phyloP scores from a whole-genome alignment of 1,140 invertebrate species.

The Hydropsyche tenuis region DNA sequence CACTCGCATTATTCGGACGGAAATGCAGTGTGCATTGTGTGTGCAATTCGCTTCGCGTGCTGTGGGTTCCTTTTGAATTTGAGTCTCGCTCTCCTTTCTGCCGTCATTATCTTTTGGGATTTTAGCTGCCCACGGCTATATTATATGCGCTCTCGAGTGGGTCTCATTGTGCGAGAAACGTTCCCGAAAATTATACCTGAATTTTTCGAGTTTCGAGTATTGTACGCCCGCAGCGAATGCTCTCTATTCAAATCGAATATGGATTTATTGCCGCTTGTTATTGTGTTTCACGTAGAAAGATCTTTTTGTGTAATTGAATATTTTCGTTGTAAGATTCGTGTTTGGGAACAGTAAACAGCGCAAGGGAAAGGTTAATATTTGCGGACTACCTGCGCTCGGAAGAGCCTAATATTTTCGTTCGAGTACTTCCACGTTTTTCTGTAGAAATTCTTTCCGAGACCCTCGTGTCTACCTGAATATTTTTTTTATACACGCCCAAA shows the following conservation, averaged over 20 bases:
- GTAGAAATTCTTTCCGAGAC: slow-evolving; percentile 11
- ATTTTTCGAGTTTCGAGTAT: neutral
- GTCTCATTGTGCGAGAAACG: slow-evolving; percentile 1
- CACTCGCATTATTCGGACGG: slow-evolving; percentile 16
- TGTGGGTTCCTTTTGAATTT: slow-evolving; percentile 11
- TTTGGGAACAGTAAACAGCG: slow-evolving; percentile 1
- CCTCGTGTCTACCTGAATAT: slow-evolving; percentile 1
- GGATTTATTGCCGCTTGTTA: too few relatives aligned
- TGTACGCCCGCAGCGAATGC: neutral
- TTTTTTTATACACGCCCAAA: slow-evolving; percentile 7
- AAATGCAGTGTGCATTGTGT: slow-evolving; percentile 27
- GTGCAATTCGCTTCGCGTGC: slow-evolving; percentile 32
- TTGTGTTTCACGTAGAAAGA: too few relatives aligned
- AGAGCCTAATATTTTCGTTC: neutral
- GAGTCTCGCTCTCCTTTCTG: neutral
- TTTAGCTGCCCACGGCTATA: neutral
- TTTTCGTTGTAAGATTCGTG: neutral
- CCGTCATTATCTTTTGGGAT: slow-evolving; percentile 21
- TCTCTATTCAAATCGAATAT: too few relatives aligned
- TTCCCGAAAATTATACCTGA: slow-evolving; percentile 12
- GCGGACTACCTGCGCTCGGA: slow-evolving; percentile 5
- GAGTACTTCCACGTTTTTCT: slow-evolving; percentile 1
- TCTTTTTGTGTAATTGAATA: slow-evolving; percentile 9
- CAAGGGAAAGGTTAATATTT: neutral
- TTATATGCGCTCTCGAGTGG: neutral